Percentiles rank a stretch among this genome's conserved stretches.
These are phyloP conservation scores for Erpobdella octoculata DNA, from an alignment of 2,888 invertebrate species.

Conservation along the genomic window DNA sequence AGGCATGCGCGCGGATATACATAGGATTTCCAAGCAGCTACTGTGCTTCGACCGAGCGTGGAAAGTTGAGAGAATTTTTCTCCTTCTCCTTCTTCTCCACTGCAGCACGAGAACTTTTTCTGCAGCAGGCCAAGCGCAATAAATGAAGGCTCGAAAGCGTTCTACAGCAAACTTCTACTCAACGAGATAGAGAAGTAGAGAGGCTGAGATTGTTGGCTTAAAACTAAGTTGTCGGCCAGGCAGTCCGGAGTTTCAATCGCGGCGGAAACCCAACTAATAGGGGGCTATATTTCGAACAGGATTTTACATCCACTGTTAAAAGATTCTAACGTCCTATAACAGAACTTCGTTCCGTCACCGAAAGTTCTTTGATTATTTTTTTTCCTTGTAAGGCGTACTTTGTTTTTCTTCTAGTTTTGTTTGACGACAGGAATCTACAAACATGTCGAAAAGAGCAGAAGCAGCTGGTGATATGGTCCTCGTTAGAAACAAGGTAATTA, in stretches of 20 bases:
- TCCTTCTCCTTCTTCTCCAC: too few species aligned
- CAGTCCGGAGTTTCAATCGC: background rate
- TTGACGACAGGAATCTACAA: constrained; percentile 5
- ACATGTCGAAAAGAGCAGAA: constrained; percentile 35
- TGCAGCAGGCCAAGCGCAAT: background rate
- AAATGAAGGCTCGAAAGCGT: background rate
- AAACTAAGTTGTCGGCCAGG: background rate
- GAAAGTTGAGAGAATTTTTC: too few species aligned
- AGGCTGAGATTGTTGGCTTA: background rate
- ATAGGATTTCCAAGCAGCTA: too few species aligned
- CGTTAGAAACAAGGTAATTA: constrained; percentile 34
- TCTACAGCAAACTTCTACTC: background rate
- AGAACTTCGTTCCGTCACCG: too few species aligned
- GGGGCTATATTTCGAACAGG: background rate
- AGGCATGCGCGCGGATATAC: too few species aligned
- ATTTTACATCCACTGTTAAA: background rate
- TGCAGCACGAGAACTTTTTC: too few species aligned
- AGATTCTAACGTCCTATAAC: too few species aligned
- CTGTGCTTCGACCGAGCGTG: too few species aligned
- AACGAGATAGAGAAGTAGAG: background rate
- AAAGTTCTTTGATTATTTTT: too few species aligned
- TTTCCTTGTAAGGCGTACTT: too few species aligned
- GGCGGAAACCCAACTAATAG: background rate
- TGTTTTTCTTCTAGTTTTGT: too few species aligned
- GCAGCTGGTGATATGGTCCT: constrained; percentile 35